phyloP scores from a whole-genome alignment of 2,888 invertebrate species.

The Elegia similella region DNA sequence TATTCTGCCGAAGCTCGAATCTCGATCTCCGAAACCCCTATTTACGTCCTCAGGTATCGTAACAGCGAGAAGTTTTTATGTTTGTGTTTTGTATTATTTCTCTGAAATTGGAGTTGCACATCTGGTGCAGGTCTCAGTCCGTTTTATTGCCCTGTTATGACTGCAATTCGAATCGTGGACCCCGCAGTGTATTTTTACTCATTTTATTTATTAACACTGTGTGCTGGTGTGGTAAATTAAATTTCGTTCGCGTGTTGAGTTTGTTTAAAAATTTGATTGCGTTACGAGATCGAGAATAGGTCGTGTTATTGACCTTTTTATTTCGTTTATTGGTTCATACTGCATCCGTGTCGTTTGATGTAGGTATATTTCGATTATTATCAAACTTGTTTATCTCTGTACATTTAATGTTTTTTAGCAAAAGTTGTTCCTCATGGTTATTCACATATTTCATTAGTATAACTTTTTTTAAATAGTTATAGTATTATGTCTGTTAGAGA shows the following conservation, averaged over 20 bases:
- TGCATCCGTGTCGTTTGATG: not conserved
- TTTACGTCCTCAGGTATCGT: slow-evolving; percentile 66
- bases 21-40: slow-evolving; percentile 63
- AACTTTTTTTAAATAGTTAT: no score
- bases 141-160: slow-evolving; percentile 69
- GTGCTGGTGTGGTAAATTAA: slow-evolving; percentile 49
- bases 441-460: no score
- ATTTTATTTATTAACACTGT: slow-evolving; percentile 59
- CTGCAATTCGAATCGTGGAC: slow-evolving; percentile 60
- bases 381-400: no score
- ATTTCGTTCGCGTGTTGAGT: slow-evolving; percentile 44
- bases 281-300: slow-evolving; percentile 17
- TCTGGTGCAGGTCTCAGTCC: slow-evolving; percentile 52
- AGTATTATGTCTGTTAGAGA: no score
- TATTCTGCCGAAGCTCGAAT: slow-evolving; percentile 50
- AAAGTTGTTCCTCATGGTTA: no score
- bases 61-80: slow-evolving; percentile 57
- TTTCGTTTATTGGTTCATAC: not conserved
- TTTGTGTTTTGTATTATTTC: slow-evolving; percentile 54
- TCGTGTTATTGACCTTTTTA: slow-evolving; percentile 5
- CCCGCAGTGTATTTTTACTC: slow-evolving; percentile 49
- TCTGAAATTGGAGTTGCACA: slow-evolving; percentile 64
- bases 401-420: not conserved
- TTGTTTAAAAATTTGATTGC: slow-evolving; percentile 43
- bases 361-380: not conserved